phyloP scores from a whole-genome alignment of 2,888 invertebrate species.

The Poecilobothrus nobilitatus region DNA sequence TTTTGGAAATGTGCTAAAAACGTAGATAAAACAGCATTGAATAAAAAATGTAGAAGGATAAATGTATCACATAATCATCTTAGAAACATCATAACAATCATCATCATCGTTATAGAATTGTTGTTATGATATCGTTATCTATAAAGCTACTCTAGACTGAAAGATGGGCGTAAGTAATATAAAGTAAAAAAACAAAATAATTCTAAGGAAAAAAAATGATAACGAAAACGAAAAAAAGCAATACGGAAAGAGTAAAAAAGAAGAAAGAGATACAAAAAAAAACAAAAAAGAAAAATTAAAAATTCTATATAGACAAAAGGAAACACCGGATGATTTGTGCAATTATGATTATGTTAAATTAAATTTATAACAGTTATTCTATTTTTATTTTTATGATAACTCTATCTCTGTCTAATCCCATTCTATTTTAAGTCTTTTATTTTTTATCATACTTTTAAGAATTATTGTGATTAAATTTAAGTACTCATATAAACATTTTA shows the following conservation, averaged over 20 bases:
- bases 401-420: not conserved
- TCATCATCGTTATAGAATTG: not conserved
- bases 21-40: no score
- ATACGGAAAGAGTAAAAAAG: no score
- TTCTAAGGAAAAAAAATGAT: not conserved
- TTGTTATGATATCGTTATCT: not conserved
- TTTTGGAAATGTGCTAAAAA: no score
- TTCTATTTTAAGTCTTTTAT: not conserved
- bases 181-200: not conserved
- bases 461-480: not conserved
- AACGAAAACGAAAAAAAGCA: no score
- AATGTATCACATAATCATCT: no score
- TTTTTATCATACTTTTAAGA: not conserved
- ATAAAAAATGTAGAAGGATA: no score
- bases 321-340: not conserved
- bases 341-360: slow-evolving; percentile 3
- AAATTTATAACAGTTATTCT: not conserved
- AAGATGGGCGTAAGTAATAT: not conserved
- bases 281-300: no score
- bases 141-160: not conserved
- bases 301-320: not conserved
- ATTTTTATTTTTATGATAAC: not conserved
- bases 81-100: not conserved
- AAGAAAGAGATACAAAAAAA: no score
- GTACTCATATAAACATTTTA: not conserved